Evolutionary conservation across 2,888 invertebrate genomes (phyloP), one percentile per base, ranked within the genome.

Genomic region (Thymelicus lineola): DNA sequence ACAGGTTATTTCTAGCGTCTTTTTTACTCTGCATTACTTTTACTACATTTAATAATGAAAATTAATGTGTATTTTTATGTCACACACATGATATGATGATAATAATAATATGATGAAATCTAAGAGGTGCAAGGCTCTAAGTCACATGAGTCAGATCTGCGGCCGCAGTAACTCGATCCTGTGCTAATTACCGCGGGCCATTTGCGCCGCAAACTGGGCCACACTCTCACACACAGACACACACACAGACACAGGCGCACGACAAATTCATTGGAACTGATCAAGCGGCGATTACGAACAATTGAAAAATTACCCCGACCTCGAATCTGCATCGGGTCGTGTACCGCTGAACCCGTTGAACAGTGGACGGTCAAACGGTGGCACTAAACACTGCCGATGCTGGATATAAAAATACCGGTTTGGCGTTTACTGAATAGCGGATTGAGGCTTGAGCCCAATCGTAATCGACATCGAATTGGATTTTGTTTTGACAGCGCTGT

Each of bases 301-400:
- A 88, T 89, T 87, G 85, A 79, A 82, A 82, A 86, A 88, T 87
- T 85, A 78, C 81, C 80, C 76, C 79, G 79, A 77, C 78, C 69
- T 69, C 69, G 69, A 69, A 69, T 50, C 57, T 6, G 58, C 35
- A 6, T 71, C 73, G 20, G 70, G 70, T 64, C 70, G 38, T 63
- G 70, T 64, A 64, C 63, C 42, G 50, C 50, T 69, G 42, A 64
- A 45, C 50, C 59, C 28, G 50, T 5, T 28, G 28, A 28, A 28
- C 3, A 5, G 28, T 28, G 28, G 28, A 70, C 42, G 50, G 38
- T 59, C 42, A 64, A 59, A 64, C 53, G 64, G 59, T 64, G 42
- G 63, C 48, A 64, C 63, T 48, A 20, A 50, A 45, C 57, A 35
- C 17, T 46, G 46, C 58, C 63, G 42, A 10, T 64, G 63, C 58